These are phyloP conservation scores for Micropoecilia bifurca DNA, from an alignment of 2,797 vertebrate genomes.

Conservation along the genomic window DNA sequence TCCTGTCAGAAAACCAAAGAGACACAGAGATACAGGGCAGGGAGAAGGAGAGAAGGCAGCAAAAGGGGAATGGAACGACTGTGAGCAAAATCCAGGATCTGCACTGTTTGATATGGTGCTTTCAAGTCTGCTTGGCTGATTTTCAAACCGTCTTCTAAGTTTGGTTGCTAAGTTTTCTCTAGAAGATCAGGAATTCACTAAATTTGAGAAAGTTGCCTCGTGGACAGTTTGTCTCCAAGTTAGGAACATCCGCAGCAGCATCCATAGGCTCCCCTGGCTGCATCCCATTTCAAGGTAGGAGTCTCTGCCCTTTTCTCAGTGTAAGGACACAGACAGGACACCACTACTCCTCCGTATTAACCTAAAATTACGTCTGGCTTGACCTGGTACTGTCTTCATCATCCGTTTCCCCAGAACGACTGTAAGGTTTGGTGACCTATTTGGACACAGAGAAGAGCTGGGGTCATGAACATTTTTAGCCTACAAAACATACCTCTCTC, in stretches of 20 bases:
- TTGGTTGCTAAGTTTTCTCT: constrained; percentile 11
- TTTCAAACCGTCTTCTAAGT: constrained; percentile 14
- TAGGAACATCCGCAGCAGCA: constrained; percentile 37
- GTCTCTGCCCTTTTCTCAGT: constrained; percentile 2
- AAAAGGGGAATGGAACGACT: constrained; percentile 31
- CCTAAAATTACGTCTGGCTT: background rate
- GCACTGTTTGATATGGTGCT: background rate
- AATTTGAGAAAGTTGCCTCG: constrained; percentile 24
- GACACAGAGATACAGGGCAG: constrained; percentile 20
- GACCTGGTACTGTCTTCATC: background rate
- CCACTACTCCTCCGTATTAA: background rate
- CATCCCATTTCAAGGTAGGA: constrained; percentile 82
- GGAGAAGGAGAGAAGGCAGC: background rate
- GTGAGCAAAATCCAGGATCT: constrained; percentile 22
- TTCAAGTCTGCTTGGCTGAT: constrained; percentile 9
- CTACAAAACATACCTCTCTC: background rate
- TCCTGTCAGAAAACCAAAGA: constrained; percentile 78
- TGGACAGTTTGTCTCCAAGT: constrained; percentile 40
- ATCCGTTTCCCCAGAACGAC: background rate
- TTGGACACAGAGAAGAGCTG: background rate
- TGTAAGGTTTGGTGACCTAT: background rate
- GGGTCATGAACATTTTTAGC: background rate
- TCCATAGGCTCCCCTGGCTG: constrained; percentile 72
- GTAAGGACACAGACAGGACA: background rate
- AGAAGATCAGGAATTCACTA: constrained; percentile 16